Base-by-base conservation (phyloP, 2,888 invertebrate genomes). In the Caenorhabditis sp. region DNA sequence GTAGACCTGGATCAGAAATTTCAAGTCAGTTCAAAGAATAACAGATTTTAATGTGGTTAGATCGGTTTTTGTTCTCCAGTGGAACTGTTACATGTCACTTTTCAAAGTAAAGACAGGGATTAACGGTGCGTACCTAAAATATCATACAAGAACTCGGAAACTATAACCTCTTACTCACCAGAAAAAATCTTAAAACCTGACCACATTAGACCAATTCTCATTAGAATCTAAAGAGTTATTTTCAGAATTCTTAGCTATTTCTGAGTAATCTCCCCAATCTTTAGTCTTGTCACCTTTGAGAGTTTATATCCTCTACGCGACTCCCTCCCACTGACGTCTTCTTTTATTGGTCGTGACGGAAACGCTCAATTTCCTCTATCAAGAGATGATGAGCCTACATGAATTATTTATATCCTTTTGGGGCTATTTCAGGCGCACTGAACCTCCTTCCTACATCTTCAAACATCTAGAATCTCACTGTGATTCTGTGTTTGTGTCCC, bases 381-480 rank as follows among this genome's bases (percentile, higher is more conserved):
- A 63, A 24, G 47, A 47, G 47, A 24, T 28, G 44, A 28, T 28
- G 63, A 61, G 41, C 38, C 41, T 38, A 41, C 38, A 41, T 61
- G 54, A 54, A 54, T 54, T 54, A 54, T 54, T 54, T 63, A 63
- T 63, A 63, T 63, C 44, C 44, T 44, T 63, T 63, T 63, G 44
- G 26, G 44, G 6, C 63, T 63, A 47, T 63, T 63, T 63, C 28
- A 4, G 44, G 44, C 8, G 19, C n/a, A 5, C n/a, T 10, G 19
- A 26, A 14, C 54, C 24, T 24, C 10, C 14, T 26, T 3, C 54
- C 19, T 54, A 24, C n/a, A 58, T 6, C 12, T 8, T 58, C n/a
- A 31, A n/a, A 24, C 6, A 54, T 54, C 4, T 54, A 26, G 26
- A 26, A 5, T n/a, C 24, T 4, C 24, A 26, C 26, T 10, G n/a